Percentiles rank a stretch among this genome's conserved stretches.
These are phyloP conservation scores for Hirundo rustica DNA, from an alignment of 2,797 vertebrate species.

Conservation along the genomic window DNA sequence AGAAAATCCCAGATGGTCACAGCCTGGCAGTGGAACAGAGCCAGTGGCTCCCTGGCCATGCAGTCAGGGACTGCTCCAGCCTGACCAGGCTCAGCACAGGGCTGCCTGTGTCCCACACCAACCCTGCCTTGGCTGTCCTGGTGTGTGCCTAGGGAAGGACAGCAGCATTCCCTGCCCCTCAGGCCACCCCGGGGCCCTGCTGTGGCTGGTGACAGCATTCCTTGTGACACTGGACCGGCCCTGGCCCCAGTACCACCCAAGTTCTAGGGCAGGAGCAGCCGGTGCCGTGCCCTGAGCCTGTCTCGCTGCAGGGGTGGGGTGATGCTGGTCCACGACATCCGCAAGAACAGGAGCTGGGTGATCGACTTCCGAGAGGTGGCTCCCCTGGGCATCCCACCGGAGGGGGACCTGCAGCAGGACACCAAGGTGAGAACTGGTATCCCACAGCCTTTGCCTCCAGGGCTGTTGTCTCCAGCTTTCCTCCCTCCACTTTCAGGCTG, in stretches of 20 bases:
- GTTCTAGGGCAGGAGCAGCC: fast-evolving
- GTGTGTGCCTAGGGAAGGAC: neutral
- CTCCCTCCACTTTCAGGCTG: neutral
- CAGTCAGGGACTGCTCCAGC: neutral
- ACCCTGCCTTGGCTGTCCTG: no score
- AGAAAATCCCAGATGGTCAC: neutral
- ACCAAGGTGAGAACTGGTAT: conserved; percentile 78
- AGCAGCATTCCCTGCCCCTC: neutral
- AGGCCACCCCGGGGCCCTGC: neutral
- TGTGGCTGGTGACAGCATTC: neutral
- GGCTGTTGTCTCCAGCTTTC: neutral
- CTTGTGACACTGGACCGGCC: fast-evolving
- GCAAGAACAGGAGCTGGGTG: conserved; percentile 88
- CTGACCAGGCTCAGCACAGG: neutral
- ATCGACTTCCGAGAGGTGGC: conserved; percentile 97
- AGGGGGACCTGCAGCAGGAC: conserved; percentile 80
- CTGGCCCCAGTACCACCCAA: fast-evolving
- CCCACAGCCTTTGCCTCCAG: neutral
- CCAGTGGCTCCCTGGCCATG: neutral
- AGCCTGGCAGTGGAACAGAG: neutral
- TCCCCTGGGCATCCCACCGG: conserved; percentile 80
- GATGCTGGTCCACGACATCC: conserved; percentile 95
- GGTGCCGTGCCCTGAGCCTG: fast-evolving
- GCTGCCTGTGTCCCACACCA: fast-evolving
- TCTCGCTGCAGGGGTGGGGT: conserved; percentile 88